These are phyloP conservation scores for Polymixis flavicincta DNA, from an alignment of 2,888 invertebrate species.

Conservation along the genomic window DNA sequence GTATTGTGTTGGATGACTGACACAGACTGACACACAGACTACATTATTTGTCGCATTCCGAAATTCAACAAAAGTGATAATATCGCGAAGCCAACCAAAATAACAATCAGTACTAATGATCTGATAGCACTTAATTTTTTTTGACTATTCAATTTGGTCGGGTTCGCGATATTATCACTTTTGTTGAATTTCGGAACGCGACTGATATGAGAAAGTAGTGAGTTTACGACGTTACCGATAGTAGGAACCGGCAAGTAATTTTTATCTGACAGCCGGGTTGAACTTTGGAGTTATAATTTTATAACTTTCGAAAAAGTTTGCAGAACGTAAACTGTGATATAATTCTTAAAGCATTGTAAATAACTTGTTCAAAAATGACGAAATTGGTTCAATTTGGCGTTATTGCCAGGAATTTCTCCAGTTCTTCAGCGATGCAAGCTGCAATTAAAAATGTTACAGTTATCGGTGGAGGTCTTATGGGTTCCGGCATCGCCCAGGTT, in stretches of 20 bases:
- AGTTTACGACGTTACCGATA: conserved; percentile 5
- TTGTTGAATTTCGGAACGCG: too few relatives aligned
- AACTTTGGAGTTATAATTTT: conserved; percentile 68
- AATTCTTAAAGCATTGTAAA: conserved; percentile 38
- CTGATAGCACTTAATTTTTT: too few relatives aligned
- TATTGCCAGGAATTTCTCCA: conserved; percentile 83
- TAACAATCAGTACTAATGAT: too few relatives aligned
- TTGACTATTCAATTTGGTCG: too few relatives aligned
- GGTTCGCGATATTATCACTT: too few relatives aligned
- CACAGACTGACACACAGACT: too few relatives aligned
- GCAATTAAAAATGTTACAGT: conserved; percentile 95
- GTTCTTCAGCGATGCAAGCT: conserved; percentile 82
- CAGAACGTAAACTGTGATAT: conserved; percentile 41
- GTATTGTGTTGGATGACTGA: neutral
- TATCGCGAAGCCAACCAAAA: too few relatives aligned
- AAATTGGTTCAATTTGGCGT: conserved; percentile 83
- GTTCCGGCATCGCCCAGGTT: conserved; percentile 97
- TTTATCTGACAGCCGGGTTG: conserved; percentile 54
- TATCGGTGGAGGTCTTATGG: conserved; percentile 97
- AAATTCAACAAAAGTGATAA: too few relatives aligned
- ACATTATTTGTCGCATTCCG: too few relatives aligned
- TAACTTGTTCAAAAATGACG: conserved; percentile 46
- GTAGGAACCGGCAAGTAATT: conserved; percentile 30
- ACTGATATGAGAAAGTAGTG: conserved; percentile 9
- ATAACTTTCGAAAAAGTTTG: conserved; percentile 60